Evolutionary conservation across 2,888 invertebrate genomes (phyloP), one percentile per base, ranked within the genome.

Genomic region (Drosophila flavopinicola): DNA sequence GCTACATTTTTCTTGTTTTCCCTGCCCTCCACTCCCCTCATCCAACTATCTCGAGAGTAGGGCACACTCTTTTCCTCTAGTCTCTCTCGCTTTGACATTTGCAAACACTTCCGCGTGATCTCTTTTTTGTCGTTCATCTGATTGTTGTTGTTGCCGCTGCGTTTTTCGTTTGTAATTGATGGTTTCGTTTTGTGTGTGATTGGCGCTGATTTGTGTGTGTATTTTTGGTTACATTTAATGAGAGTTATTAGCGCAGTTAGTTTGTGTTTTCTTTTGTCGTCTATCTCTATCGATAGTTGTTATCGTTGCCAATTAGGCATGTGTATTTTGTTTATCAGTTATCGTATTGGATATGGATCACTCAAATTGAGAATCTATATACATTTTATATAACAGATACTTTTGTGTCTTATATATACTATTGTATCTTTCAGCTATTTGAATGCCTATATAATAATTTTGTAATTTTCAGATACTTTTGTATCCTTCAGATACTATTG

Each of bases 101-200:
- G 77, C 77, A 77, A 78, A 66, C 75, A 77, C 75, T 78, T 82
- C 84, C 82, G 82, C 69, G 63, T 77, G 78, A 73, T 82, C 70
- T 60, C 42, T 57, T 59, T 75, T 75, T 29, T 20, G 20, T 20
- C n/a, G 48, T 44, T 23, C 32, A n/a, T 41, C 15, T 39, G 56
- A 39, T 45, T 70, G 32, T 65, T 47, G 42, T 33, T 63, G 45
- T 44, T 61, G 27, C 44, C 20, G n/a, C 38, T 48, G 6, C 29
- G 13, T 23, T 27, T 53, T 45, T 57, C 11, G 20, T 11, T 47
- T 54, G 70, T 79, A 79, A 80, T 83, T 79, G 75, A 80, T 83
- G 79, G 83, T 68, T 79, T 60, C 56, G 67, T 48, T 74, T 66
- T 61, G 71, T 54, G 57, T 59, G 74, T 52, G 61, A 64, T 68